Conservation (phyloP, 1,140 invertebrate species). For the Dendrolimus punctatus region DNA sequence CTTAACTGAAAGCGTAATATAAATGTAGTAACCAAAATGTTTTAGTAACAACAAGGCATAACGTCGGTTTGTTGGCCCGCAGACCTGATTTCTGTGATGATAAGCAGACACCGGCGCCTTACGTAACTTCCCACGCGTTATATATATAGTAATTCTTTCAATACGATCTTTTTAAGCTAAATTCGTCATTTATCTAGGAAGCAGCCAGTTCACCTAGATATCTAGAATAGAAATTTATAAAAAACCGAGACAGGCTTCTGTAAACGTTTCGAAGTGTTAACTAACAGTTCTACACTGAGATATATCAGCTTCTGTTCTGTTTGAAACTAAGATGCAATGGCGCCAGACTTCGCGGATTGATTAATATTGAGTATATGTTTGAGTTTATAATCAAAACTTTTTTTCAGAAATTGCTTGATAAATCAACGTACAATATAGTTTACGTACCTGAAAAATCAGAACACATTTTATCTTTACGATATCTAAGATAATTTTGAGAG, state of each 20-base stretch:
- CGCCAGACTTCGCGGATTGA: too few species aligned
- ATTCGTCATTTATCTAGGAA: conserved; percentile 11
- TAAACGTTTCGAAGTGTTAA: too few species aligned
- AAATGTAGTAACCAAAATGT: conserved; percentile 30
- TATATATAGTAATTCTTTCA: conserved; percentile 2
- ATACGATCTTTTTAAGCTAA: conserved; percentile 10
- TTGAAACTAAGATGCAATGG: too few species aligned
- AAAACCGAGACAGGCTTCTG: conserved; percentile 4
- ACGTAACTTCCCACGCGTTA: conserved; percentile 26
- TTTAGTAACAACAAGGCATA: conserved; percentile 35
- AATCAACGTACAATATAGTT: too few species aligned
- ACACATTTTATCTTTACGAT: too few species aligned
- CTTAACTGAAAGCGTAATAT: conserved; percentile 2
- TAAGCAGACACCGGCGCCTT: conserved; percentile 30
- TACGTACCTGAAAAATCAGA: too few species aligned
- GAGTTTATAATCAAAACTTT: too few species aligned
- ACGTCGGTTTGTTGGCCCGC: conserved; percentile 15
- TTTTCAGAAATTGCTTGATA: too few species aligned
- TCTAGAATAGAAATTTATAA: conserved; percentile 8
- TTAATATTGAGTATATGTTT: too few species aligned
- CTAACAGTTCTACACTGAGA: too few species aligned
- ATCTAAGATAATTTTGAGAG: too few species aligned
- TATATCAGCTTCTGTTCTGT: too few species aligned
- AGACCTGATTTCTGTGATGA: conserved; percentile 27
- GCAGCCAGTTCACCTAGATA: conserved; percentile 1